Evolutionary conservation across 2,797 vertebrate species (phyloP).

Genomic region (Netta rufina): DNA sequence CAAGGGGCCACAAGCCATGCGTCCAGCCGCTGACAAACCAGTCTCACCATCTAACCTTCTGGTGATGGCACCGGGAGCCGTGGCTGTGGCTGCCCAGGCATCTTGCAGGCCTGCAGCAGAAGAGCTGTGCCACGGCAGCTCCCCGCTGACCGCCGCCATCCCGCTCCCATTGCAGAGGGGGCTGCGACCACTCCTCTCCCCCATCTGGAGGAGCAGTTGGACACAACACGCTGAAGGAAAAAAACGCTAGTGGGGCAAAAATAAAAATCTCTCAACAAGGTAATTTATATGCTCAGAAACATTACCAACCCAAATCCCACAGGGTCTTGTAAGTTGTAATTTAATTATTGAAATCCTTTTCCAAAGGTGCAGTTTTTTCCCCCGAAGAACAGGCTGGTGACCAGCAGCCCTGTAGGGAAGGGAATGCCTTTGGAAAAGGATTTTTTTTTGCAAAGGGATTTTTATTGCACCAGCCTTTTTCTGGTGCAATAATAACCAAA

Average conservation of each 20-base stretch:
- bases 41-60: background rate
- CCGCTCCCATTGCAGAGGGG: background rate
- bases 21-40: background rate
- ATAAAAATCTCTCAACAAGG: background rate
- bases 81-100: accelerated
- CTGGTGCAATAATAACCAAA: background rate
- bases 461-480: background rate
- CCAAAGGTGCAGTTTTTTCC: background rate
- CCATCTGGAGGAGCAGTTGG: constrained; percentile 47
- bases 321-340: background rate
- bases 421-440: background rate
- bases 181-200: background rate
- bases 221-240: background rate
- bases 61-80: background rate
- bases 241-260: background rate
- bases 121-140: background rate
- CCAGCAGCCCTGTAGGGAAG: background rate
- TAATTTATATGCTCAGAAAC: background rate
- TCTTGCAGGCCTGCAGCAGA: background rate
- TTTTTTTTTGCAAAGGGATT: too few relatives aligned
- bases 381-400: background rate
- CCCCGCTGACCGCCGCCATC: background rate
- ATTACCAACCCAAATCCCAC: background rate
- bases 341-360: constrained; percentile 14
- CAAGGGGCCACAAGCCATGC: background rate